These are phyloP conservation scores for Dicentrarchus labrax DNA, from an alignment of 2,113 vertebrate genomes.

Conservation along the genomic window DNA sequence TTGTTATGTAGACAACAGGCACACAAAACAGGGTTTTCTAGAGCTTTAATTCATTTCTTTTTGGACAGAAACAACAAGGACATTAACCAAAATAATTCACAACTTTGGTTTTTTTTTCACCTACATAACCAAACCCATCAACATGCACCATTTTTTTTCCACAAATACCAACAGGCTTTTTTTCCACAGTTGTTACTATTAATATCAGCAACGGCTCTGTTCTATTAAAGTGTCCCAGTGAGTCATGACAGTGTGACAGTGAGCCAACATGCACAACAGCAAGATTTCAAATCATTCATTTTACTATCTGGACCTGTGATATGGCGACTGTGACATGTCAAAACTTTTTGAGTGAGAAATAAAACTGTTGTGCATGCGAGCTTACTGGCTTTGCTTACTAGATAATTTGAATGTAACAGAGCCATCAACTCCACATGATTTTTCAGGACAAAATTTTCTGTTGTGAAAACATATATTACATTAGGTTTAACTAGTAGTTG, in stretches of 20 bases:
- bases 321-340: too few relatives aligned
- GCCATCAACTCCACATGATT: background rate
- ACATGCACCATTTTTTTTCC: background rate
- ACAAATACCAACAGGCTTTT: background rate
- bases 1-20: background rate
- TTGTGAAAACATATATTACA: background rate
- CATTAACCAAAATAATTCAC: background rate
- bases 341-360: background rate
- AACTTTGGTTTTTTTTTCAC: too few relatives aligned
- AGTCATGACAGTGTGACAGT: background rate
- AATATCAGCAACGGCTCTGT: background rate
- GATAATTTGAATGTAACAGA: background rate
- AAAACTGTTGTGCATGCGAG: background rate
- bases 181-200: background rate
- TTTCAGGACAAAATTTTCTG: background rate
- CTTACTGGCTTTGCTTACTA: background rate
- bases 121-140: background rate
- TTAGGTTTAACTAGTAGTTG: background rate
- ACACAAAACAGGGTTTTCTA: background rate
- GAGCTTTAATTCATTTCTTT: background rate
- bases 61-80: background rate
- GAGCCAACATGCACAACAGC: background rate
- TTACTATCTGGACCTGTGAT: background rate
- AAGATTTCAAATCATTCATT: background rate
- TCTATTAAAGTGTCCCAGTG: background rate